Evolutionary conservation across 2,113 vertebrate genomes (phyloP).

Genomic region (Neolamprologus toae): DNA sequence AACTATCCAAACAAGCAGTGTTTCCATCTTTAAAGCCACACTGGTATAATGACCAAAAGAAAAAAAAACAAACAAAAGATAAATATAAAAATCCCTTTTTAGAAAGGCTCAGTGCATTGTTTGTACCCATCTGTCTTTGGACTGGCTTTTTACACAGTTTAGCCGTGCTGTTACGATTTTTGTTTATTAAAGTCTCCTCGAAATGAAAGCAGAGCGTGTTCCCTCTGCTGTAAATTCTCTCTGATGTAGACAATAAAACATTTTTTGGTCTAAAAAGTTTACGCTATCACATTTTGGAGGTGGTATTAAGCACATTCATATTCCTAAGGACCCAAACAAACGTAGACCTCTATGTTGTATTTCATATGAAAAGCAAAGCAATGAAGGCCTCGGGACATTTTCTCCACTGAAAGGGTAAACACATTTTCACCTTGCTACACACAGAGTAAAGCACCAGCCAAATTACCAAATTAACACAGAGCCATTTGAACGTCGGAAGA

Average conservation of each 20-base stretch:
- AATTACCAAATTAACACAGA: slow-evolving; percentile 50
- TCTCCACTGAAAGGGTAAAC: slow-evolving; percentile 27
- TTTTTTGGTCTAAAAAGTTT: neutral
- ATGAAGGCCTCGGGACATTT: neutral
- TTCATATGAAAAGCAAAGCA: slow-evolving; percentile 12
- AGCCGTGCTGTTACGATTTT: neutral
- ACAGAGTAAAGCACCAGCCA: slow-evolving; percentile 18
- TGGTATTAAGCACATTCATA: neutral
- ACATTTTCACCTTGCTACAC: slow-evolving; percentile 2
- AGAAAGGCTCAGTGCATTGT: neutral
- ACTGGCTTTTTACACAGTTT: neutral
- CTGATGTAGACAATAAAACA: neutral
- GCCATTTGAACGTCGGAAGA: slow-evolving; percentile 27
- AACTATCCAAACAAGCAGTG: neutral
- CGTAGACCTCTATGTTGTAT: neutral
- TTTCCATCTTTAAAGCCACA: neutral
- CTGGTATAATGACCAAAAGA: neutral
- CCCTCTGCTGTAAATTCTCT: neutral
- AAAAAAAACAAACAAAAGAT: neutral
- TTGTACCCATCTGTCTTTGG: neutral
- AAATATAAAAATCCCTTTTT: neutral
- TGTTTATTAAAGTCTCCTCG: neutral
- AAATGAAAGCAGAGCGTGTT: neutral
- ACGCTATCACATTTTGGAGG: neutral
- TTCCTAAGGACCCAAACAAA: slow-evolving; percentile 1